Conservation (phyloP, 2,888 invertebrate species). For the Chymomyza caudatula region DNA sequence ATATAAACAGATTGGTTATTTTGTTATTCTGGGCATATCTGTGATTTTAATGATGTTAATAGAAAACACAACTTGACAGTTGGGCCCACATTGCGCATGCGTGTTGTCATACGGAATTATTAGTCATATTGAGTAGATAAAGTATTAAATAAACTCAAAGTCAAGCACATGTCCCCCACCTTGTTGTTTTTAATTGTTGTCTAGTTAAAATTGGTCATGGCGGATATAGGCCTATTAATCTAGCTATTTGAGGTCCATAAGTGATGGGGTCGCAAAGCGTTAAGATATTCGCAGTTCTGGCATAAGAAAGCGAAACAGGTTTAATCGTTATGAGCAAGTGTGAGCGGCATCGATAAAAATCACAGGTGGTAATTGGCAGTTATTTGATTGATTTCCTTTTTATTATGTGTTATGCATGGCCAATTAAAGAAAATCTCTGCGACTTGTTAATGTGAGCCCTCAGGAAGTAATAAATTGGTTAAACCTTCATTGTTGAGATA, state of each 20-base stretch:
- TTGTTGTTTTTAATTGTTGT: slow-evolving; percentile 17
- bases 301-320: not conserved
- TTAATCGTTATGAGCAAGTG: not conserved
- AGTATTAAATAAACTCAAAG: not conserved
- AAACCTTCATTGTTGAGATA: not conserved
- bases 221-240: slow-evolving; percentile 59
- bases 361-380: slow-evolving; percentile 19
- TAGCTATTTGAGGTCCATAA: not conserved
- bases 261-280: not conserved
- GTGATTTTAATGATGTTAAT: slow-evolving; percentile 35
- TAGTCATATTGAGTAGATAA: slow-evolving; percentile 47
- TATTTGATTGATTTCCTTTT: slow-evolving; percentile 46
- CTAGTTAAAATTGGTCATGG: slow-evolving; percentile 64
- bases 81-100: not conserved
- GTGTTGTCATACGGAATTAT: slow-evolving; percentile 35
- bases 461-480: not conserved
- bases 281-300: not conserved
- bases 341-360: not conserved
- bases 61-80: slow-evolving; percentile 4
- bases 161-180: slow-evolving; percentile 48
- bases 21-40: slow-evolving; percentile 3
- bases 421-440: not conserved
- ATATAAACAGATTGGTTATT: not conserved
- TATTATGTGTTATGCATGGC: not conserved
- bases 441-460: not conserved